Evolutionary conservation across 1,140 invertebrate species (phyloP).

Genomic region (Trichonephila clavata): DNA sequence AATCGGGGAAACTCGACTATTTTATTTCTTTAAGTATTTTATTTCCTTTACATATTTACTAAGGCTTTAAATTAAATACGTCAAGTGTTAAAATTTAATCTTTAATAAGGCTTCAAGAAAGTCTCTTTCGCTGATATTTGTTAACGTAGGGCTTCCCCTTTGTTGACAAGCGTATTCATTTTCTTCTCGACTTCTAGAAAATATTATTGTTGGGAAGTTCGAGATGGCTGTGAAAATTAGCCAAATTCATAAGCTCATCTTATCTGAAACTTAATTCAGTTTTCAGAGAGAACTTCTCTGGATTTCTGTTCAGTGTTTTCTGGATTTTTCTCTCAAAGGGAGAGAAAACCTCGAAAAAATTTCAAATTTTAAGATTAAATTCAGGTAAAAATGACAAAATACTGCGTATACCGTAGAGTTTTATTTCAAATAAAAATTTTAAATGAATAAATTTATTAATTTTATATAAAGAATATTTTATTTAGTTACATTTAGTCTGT

Average conservation of each 20-base stretch:
- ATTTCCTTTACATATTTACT: neutral
- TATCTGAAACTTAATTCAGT: neutral
- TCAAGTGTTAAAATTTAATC: constrained; percentile 6
- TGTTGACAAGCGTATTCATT: neutral
- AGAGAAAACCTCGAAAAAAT: too few relatives aligned
- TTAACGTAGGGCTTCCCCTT: neutral
- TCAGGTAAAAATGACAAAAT: too few relatives aligned
- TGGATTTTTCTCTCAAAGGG: too few relatives aligned
- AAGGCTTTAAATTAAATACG: neutral
- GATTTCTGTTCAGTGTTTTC: neutral
- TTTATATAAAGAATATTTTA: neutral
- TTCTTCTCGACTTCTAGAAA: neutral
- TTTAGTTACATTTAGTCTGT: too few relatives aligned
- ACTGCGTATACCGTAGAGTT: neutral
- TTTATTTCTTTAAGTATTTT: neutral
- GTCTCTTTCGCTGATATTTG: neutral
- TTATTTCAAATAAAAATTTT: neutral
- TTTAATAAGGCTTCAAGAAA: neutral
- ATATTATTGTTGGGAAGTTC: constrained; percentile 2
- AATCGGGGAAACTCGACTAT: neutral
- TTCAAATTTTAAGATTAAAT: too few relatives aligned
- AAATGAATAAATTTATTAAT: neutral
- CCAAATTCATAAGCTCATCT: neutral
- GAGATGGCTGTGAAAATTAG: neutral
- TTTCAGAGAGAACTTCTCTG: neutral